Conservation (phyloP, 2,113 vertebrate species). For the Bos javanicus region DNA sequence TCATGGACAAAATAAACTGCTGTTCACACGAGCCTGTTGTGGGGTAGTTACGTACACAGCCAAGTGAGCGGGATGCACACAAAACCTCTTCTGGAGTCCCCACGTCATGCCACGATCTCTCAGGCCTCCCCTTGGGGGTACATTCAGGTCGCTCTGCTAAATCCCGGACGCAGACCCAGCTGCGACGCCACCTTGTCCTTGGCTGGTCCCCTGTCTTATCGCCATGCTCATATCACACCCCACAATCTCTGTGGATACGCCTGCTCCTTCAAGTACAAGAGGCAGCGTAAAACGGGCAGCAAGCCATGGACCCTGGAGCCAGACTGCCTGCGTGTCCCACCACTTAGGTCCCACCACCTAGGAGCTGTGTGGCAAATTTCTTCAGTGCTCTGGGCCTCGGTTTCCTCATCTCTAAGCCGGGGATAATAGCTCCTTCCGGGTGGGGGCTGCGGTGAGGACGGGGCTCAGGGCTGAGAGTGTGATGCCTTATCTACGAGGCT, state of each 20-base stretch:
- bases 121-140: accelerated
- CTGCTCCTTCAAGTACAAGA: not conserved
- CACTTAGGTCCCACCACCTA: not conserved
- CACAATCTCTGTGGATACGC: accelerated
- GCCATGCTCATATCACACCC: not conserved
- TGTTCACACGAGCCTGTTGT: too few species aligned
- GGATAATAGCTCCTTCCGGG: not conserved
- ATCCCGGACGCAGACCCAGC: not conserved
- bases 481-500: too few species aligned
- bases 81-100: not conserved
- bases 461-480: not conserved
- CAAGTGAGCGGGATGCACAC: not conserved
- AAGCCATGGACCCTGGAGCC: not conserved
- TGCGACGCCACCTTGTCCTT: not conserved
- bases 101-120: accelerated
- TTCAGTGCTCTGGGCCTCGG: not conserved
- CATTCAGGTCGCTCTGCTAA: not conserved
- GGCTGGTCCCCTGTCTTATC: not conserved
- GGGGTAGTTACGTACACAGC: not conserved
- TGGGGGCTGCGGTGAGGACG: not conserved
- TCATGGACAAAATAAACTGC: accelerated
- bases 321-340: not conserved
- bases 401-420: not conserved
- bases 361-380: not conserved
- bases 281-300: accelerated